phyloP scores from a whole-genome alignment of 2,113 vertebrate genomes.

The Bothrops jararaca region DNA sequence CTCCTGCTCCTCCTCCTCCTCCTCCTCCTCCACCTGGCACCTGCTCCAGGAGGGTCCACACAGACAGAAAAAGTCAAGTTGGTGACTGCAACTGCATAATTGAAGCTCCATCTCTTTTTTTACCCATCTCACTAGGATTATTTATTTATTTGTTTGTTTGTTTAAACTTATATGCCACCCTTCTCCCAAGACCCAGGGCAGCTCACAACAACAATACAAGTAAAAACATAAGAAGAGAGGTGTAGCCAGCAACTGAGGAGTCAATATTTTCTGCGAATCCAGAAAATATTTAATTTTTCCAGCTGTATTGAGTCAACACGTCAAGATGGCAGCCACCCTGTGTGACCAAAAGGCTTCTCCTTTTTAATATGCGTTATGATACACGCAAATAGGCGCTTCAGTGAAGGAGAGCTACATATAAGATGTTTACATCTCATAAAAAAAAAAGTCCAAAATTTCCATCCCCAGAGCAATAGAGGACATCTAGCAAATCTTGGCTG shows the following conservation, averaged over 20 bases:
- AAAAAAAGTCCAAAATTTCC: not conserved
- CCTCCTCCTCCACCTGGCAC: accelerated
- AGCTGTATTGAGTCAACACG: not conserved
- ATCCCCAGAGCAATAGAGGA: not conserved
- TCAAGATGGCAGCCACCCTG: not conserved
- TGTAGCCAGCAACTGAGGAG: not conserved
- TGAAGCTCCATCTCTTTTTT: too few species aligned
- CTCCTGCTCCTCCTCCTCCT: accelerated
- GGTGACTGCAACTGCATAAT: too few species aligned
- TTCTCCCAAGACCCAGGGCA: too few species aligned
- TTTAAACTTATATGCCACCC: too few species aligned
- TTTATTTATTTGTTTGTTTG: too few species aligned
- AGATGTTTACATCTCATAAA: not conserved
- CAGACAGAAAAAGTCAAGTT: too few species aligned
- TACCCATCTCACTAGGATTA: too few species aligned
- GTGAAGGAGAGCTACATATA: not conserved
- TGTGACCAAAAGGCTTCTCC: not conserved
- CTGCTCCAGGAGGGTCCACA: too few species aligned
- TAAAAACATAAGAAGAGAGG: too few species aligned
- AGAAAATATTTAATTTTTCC: not conserved
- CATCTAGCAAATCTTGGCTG: not conserved
- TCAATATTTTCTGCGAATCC: not conserved
- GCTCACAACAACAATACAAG: too few species aligned
- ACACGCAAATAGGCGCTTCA: not conserved
- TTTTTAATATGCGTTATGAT: not conserved